Evolutionary conservation across 2,888 invertebrate genomes (phyloP).

Genomic region (Napeogenes sylphis): DNA sequence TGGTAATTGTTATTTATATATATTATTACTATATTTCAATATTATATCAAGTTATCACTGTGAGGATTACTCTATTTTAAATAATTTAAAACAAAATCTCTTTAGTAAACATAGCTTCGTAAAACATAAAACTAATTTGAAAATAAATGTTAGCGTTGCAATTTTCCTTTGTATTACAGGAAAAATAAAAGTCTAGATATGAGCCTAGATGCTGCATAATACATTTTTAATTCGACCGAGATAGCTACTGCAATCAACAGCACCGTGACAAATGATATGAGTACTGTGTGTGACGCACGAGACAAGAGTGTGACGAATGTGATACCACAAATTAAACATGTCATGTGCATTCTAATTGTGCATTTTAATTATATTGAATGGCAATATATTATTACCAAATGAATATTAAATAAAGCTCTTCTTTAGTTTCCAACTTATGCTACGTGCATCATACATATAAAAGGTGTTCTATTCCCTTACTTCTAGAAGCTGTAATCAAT

Average conservation of each 20-base stretch:
- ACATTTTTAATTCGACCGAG: conserved; percentile 26
- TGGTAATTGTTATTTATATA: too few relatives aligned
- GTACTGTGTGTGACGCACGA: conserved; percentile 28
- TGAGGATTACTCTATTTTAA: too few relatives aligned
- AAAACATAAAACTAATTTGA: too few relatives aligned
- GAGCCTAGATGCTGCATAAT: conserved; percentile 23
- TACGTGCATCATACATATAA: background rate
- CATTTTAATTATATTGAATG: background rate
- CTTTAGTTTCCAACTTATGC: background rate
- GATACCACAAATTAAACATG: conserved; percentile 29
- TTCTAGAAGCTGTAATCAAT: conserved; percentile 22
- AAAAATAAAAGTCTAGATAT: conserved; percentile 2
- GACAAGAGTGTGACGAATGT: conserved; percentile 27
- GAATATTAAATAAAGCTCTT: too few relatives aligned
- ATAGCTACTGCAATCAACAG: conserved; percentile 29
- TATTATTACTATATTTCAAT: too few relatives aligned
- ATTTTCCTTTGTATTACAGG: background rate
- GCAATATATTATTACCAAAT: too few relatives aligned
- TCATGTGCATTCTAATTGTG: conserved; percentile 23
- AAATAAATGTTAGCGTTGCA: too few relatives aligned
- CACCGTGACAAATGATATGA: conserved; percentile 32
- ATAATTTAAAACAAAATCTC: too few relatives aligned
- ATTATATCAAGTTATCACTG: too few relatives aligned
- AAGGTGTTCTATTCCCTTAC: conserved; percentile 1
- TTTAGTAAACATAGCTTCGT: too few relatives aligned